Percentiles rank a stretch among this genome's conserved stretches.
phyloP scores from a whole-genome alignment of 1,140 invertebrate species.

The Hylaeus anthracinus region DNA sequence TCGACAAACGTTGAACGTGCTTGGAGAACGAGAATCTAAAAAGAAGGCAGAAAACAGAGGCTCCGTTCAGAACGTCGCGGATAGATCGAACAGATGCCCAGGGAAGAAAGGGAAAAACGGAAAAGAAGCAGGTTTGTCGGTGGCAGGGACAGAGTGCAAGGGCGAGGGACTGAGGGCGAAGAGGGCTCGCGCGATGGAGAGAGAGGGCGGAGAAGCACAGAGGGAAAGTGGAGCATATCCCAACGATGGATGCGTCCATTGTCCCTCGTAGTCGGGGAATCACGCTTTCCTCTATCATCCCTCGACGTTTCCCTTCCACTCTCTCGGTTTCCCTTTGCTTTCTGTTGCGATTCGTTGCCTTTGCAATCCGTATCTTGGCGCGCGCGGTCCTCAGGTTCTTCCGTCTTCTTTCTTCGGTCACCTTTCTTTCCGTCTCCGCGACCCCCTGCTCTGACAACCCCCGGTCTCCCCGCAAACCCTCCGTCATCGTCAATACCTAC shows the following conservation, averaged over 20 bases:
- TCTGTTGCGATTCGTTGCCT: background rate
- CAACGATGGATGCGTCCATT: constrained; percentile 8
- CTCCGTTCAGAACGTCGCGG: background rate
- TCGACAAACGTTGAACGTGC: too few relatives aligned
- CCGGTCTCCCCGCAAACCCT: too few relatives aligned
- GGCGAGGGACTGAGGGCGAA: background rate
- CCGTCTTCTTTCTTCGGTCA: too few relatives aligned
- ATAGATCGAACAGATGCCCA: constrained; percentile 5
- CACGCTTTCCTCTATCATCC: background rate
- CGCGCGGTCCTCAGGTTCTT: too few relatives aligned
- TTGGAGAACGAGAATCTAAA: too few relatives aligned
- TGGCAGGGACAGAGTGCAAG: background rate
- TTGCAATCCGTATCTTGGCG: background rate
- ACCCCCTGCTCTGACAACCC: too few relatives aligned
- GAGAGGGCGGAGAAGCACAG: background rate
- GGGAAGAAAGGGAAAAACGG: background rate
- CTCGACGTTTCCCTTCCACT: background rate
- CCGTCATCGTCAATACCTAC: too few relatives aligned
- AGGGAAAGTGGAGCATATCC: constrained; percentile 6
- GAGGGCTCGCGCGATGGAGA: background rate
- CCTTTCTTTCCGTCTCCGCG: too few relatives aligned
- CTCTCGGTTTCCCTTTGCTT: background rate
- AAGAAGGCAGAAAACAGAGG: background rate
- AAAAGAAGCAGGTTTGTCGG: constrained; percentile 9
- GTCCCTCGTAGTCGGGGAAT: background rate